Conservation (phyloP, 2,113 vertebrate species). For the Axis porcinus region DNA sequence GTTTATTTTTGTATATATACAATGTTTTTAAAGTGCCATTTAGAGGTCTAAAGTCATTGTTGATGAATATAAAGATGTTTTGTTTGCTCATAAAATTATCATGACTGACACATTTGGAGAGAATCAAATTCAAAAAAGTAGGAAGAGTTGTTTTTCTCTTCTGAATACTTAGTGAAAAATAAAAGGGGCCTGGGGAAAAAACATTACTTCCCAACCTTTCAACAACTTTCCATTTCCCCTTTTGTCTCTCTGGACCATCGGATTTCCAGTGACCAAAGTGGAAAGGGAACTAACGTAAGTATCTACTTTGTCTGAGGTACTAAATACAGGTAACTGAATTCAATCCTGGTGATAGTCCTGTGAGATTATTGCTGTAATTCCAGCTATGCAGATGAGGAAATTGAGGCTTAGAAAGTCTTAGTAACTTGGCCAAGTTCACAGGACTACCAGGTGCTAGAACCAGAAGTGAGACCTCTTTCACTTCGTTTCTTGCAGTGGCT, state of each 20-base stretch:
- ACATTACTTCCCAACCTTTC: neutral
- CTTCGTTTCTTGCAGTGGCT: neutral
- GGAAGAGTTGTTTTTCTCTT: constrained; percentile 9
- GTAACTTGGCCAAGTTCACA: neutral
- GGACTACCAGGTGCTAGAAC: neutral
- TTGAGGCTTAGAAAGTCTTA: neutral
- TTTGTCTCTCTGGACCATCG: neutral
- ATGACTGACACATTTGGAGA: neutral
- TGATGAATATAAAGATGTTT: neutral
- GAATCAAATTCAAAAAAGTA: constrained; percentile 6
- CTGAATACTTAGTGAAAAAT: neutral
- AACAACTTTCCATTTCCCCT: neutral
- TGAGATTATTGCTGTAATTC: neutral
- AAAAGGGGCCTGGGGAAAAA: neutral
- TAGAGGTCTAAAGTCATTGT: neutral
- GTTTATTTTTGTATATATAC: neutral
- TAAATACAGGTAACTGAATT: neutral
- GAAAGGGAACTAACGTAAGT: neutral
- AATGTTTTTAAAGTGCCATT: neutral
- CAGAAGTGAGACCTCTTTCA: neutral
- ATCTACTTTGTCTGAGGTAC: neutral
- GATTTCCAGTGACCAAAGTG: neutral
- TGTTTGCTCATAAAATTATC: neutral
- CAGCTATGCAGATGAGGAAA: neutral
- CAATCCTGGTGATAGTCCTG: neutral